Evolutionary conservation across 2,797 vertebrate species (phyloP), one percentile per base, ranked within the genome.

Genomic region (Fundulus diaphanus): DNA sequence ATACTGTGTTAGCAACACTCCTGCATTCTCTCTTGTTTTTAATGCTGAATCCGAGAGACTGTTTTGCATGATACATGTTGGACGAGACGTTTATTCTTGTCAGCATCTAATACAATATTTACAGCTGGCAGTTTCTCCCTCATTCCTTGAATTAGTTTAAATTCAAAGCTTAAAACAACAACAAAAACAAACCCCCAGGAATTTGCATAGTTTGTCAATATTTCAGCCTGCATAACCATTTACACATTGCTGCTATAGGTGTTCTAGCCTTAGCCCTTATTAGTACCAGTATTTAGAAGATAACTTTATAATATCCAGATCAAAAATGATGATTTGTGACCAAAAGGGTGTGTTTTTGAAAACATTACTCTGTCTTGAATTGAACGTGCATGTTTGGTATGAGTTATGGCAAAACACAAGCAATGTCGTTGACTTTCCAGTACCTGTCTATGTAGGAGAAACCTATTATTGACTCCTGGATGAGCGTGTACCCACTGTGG

Each of bases 61-160:
- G 63, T 66, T 56, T 77, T 48, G 56, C 20, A 13, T 16, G 27
- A 74, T 9, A 56, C 31, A 59, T 61, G 37, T 31, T 78, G 18
- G 27, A 52, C 76, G 59, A 5, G n/a, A 61, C 1, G 16, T 70
- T 40, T 5, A 22, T 1, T 3, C 18, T 5, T 68, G 16, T 12
- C 12, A 46, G 66, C 2, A 22, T 57, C 0, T 49, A 16, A 20
- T 12, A n/a, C 7, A 76, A 20, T 24, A 29, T 40, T 71, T 71
- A 4, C 68, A 18, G 16, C 7, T 33, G 56, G 57, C 27, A 5
- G 29, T 37, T 75, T 16, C 15, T 57, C 40, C 42, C 3, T 75
- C 12, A 54, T 54, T 29, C 51, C 44, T n/a, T n/a, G n/a, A n/a
- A n/a, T n/a, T n/a, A n/a, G n/a, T n/a, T n/a, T n/a, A n/a, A n/a